Base-by-base conservation (phyloP, 2,797 vertebrate species). In the Limnodromus scolopaceus region DNA sequence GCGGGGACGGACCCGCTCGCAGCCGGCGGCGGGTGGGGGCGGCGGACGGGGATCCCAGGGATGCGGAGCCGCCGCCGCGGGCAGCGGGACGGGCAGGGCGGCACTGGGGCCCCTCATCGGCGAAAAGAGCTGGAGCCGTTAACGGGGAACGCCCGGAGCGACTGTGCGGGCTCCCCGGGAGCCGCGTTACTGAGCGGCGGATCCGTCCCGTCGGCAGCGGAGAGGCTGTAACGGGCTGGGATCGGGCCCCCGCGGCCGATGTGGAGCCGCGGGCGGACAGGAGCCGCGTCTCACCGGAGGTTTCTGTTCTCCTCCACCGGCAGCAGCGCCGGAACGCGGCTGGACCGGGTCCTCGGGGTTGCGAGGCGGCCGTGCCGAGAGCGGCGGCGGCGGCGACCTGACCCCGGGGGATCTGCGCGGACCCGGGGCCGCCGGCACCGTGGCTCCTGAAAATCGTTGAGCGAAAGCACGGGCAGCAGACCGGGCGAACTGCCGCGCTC, bases 11-110 rank as follows among this genome's bases (percentile, higher is more conserved):
- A 46, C 16, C 39, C 24, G 6, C 14, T 11, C 20, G 28, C 30
- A 11, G 34, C 13, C 23, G 22, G 23, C 39, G 45, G 71, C 6
- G 43, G n/a, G 55, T 46, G n/a, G 54, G n/a, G 27, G n/a, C 36
- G 17, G 46, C 32, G 16, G 39, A 41, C 19, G 24, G 36, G n/a
- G 38, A 27, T 15, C 32, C 38, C 20, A 13, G 45, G 41, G 48
- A 22, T 81, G 13, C 0, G 34, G 32, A n/a, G 17, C 5, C 63
- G 25, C 17, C 6, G 9, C 36, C 32, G 5, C 0, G 43, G 48
- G 43, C 55, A 14, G 34, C 38, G 16, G 41, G 41, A 43, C 27
- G 6, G 45, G 72, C n/a, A 14, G 43, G n/a, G n/a, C 25, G 15
- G 25, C 43, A 30, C 20, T 45, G 53, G n/a, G 25, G 30, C 10